Evolutionary conservation across 2,113 vertebrate species (phyloP).

Genomic region (Erythrocercus mccallii): DNA sequence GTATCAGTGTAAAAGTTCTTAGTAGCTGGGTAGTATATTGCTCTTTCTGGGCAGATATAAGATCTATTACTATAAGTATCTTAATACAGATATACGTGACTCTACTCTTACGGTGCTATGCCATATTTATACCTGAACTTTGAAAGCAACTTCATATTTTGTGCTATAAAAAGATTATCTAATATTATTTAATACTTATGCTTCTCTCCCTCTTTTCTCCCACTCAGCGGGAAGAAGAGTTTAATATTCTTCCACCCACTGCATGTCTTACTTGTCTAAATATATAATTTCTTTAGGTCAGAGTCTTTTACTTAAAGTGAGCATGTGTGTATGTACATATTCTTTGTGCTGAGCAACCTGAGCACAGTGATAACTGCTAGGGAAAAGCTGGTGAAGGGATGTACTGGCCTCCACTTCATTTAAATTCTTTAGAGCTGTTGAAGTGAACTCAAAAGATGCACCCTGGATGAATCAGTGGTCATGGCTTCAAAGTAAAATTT

Average conservation of each 20-base stretch:
- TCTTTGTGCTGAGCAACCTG: not conserved
- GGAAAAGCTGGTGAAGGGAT: not conserved
- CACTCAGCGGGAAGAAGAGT: not conserved
- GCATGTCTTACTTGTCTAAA: constrained; percentile 11
- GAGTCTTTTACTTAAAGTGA: not conserved
- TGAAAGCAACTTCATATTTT: not conserved
- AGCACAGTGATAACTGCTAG: not conserved
- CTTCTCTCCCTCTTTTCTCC: not conserved
- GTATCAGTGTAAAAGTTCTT: constrained; percentile 21
- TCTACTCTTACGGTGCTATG: not conserved
- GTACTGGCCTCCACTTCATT: not conserved
- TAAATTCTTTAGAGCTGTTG: not conserved
- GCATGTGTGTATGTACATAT: not conserved
- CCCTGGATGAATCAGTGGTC: not conserved
- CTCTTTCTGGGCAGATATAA: not conserved
- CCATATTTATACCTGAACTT: not conserved
- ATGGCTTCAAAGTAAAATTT: not conserved
- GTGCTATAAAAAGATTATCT: not conserved
- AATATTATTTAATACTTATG: constrained; percentile 23
- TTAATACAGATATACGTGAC: not conserved
- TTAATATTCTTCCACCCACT: constrained; percentile 20
- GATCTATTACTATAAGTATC: not conserved
- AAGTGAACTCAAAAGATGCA: not conserved
- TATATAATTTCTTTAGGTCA: not conserved
- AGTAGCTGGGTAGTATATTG: not conserved